phyloP scores from a whole-genome alignment of 1,140 invertebrate genomes.

The Zelostemma sp. region DNA sequence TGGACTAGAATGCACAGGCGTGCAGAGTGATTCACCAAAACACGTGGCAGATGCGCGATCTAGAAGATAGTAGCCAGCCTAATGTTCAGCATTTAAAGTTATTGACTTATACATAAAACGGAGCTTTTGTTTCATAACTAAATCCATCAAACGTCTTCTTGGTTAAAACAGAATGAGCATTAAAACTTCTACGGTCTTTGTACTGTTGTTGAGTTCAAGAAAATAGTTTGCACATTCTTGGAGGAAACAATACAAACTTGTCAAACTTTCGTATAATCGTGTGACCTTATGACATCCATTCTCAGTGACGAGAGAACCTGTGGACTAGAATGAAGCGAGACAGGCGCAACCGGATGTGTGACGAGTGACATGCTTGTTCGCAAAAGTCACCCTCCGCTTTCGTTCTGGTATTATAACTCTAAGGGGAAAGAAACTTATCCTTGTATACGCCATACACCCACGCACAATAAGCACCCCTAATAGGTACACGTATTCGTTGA shows the following conservation, averaged over 20 bases:
- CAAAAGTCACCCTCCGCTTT: conserved; percentile 52
- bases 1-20: conserved; percentile 39
- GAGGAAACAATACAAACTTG: too few relatives aligned
- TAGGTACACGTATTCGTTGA: conserved; percentile 68
- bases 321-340: conserved; percentile 49
- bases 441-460: conserved; percentile 60
- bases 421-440: conserved; percentile 46
- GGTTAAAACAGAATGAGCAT: too few relatives aligned
- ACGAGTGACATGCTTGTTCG: conserved; percentile 60
- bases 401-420: conserved; percentile 45
- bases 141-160: too few relatives aligned
- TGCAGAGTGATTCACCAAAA: conserved; percentile 66
- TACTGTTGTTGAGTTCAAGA: too few relatives aligned
- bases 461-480: conserved; percentile 66
- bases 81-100: conserved; percentile 44
- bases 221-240: too few relatives aligned
- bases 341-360: conserved; percentile 59
- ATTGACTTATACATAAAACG: too few relatives aligned
- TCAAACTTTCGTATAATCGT: not conserved
- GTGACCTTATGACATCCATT: conserved; percentile 30
- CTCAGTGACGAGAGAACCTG: conserved; percentile 26
- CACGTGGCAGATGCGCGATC: conserved; percentile 67
- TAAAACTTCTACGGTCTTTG: too few relatives aligned
- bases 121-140: too few relatives aligned
- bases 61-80: conserved; percentile 55